A percentile compares a stretch with the other conserved stretches of the same genome.
These are phyloP conservation scores for Glaucopsyche alexis DNA, from an alignment of 2,888 invertebrate genomes.

Conservation along the genomic window DNA sequence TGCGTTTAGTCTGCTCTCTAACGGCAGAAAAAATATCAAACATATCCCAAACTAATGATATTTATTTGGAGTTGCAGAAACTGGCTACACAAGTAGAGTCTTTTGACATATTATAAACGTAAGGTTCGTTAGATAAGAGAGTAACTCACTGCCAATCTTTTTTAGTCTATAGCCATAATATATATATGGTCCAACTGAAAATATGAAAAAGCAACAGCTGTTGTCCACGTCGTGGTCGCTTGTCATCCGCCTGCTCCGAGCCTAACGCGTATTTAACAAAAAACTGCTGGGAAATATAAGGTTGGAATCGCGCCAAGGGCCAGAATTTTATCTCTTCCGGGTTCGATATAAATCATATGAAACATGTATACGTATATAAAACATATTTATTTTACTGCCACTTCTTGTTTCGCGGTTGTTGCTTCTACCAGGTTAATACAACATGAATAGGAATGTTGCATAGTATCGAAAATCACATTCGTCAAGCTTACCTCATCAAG, in stretches of 20 bases:
- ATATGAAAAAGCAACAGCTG: background rate
- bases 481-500: no score
- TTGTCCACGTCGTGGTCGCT: background rate
- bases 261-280: background rate
- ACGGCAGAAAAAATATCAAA: no score
- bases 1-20: no score
- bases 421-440: background rate
- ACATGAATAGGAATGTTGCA: background rate
- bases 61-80: no score
- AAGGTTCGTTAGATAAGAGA: no score
- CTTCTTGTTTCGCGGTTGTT: background rate
- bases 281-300: background rate
- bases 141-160: no score
- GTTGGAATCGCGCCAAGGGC: conserved; percentile 1
- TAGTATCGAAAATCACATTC: background rate
- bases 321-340: background rate
- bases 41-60: no score
- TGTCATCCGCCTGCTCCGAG: background rate
- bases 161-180: no score
- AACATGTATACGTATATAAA: background rate
- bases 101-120: no score
- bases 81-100: no score
- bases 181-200: no score
- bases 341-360: conserved; percentile 11
- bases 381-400: background rate